Conservation (phyloP, 1,140 invertebrate genomes). For the Anthonomus grandis region DNA sequence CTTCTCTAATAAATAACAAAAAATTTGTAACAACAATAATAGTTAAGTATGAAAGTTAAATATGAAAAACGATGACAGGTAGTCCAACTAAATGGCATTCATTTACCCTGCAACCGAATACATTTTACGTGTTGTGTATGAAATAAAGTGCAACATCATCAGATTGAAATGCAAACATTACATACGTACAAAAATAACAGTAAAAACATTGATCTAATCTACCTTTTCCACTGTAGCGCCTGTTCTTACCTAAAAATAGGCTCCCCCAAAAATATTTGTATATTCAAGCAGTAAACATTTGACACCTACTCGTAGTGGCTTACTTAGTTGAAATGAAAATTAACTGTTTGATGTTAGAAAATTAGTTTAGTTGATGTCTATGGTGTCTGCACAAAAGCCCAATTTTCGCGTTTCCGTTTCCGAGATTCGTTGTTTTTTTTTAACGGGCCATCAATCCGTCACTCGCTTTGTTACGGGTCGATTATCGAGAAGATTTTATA, state of each 20-base stretch:
- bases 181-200: constrained; percentile 9
- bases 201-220: constrained; percentile 1
- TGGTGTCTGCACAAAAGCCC: constrained; percentile 12
- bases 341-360: constrained; percentile 36
- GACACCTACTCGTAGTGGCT: constrained; percentile 37
- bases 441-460: too few relatives aligned
- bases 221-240: constrained; percentile 19
- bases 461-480: too few relatives aligned
- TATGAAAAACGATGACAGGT: too few relatives aligned
- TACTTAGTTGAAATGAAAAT: constrained; percentile 31
- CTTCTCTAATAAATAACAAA: too few relatives aligned
- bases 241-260: constrained; percentile 14
- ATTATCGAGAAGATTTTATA: too few relatives aligned
- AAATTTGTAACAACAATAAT: too few relatives aligned
- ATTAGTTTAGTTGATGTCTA: constrained; percentile 21
- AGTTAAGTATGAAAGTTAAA: too few relatives aligned
- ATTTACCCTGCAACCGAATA: too few relatives aligned
- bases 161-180: background rate
- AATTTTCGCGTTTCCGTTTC: background rate
- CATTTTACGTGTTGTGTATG: too few relatives aligned
- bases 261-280: background rate
- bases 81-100: too few relatives aligned
- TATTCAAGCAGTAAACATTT: constrained; percentile 8
- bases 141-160: background rate
- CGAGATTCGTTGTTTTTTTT: too few relatives aligned